Evolutionary conservation across 2,113 vertebrate species (phyloP).

Genomic region (Brachirus orientalis): DNA sequence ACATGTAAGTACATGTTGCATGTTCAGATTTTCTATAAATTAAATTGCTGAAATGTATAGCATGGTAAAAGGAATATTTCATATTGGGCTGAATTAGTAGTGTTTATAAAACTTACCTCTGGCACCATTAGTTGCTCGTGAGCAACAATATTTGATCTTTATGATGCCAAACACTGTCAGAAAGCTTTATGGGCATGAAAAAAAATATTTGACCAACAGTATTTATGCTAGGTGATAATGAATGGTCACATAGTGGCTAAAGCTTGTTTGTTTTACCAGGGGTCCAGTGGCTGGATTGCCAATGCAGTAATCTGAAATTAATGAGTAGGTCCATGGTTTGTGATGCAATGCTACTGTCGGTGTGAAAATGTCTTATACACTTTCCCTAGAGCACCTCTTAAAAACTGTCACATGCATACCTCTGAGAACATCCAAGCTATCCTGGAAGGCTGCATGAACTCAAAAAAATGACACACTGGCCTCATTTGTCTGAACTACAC

Average conservation of each 20-base stretch:
- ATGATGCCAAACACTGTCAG: background rate
- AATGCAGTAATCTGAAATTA: background rate
- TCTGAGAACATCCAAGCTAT: slow-evolving; percentile 37
- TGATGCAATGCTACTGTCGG: background rate
- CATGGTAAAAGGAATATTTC: no score
- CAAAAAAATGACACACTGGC: slow-evolving; percentile 65
- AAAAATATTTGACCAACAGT: background rate
- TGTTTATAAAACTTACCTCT: no score
- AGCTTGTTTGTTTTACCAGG: background rate
- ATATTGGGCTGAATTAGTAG: no score
- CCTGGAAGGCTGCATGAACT: slow-evolving; percentile 54
- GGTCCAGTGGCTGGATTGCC: background rate
- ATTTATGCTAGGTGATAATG: background rate
- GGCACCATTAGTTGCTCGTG: no score
- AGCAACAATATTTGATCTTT: background rate
- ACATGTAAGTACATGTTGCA: no score
- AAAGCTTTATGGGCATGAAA: background rate
- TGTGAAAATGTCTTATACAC: slow-evolving; percentile 10
- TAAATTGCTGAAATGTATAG: no score
- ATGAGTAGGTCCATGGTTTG: background rate
- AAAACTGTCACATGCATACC: slow-evolving; percentile 30
- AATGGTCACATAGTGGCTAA: background rate
- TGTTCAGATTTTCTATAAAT: no score
- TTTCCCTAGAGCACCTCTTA: slow-evolving; percentile 12
- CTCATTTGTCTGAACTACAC: slow-evolving; percentile 60